Percentiles rank a stretch among this genome's conserved stretches.
These are phyloP conservation scores for Apogon hyalosoma DNA, from an alignment of 2,797 vertebrate genomes.

Conservation along the genomic window DNA sequence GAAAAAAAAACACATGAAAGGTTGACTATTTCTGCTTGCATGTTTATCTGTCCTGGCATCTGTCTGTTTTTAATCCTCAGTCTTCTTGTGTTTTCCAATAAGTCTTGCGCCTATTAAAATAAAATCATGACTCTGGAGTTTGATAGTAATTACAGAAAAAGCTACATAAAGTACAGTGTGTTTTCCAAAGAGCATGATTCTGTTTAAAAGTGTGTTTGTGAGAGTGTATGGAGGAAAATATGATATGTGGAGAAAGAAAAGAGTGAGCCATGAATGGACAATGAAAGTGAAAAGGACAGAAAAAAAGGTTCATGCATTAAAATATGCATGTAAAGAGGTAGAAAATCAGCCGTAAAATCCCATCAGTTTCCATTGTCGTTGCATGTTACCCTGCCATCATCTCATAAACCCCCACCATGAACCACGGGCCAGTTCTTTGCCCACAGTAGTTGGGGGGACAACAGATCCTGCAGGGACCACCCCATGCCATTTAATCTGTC, in stretches of 20 bases:
- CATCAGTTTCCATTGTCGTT: constrained; percentile 55
- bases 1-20: too few species aligned
- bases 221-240: neutral
- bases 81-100: constrained; percentile 2
- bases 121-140: constrained; percentile 22
- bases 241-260: constrained; percentile 4
- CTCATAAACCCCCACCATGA: constrained; percentile 40
- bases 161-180: constrained; percentile 16
- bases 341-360: constrained; percentile 67
- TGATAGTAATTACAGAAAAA: constrained; percentile 12
- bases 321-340: constrained; percentile 35
- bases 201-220: constrained; percentile 35
- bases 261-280: constrained; percentile 17
- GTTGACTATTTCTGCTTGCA: constrained; percentile 1
- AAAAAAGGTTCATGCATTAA: constrained; percentile 41
- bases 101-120: constrained; percentile 11
- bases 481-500: constrained; percentile 82
- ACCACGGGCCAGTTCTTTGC: constrained; percentile 53
- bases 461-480: constrained; percentile 70
- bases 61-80: constrained; percentile 1
- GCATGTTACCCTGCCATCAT: constrained; percentile 40
- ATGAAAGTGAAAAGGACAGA: constrained; percentile 25
- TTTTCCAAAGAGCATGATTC: neutral
- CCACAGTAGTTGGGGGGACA: constrained; percentile 51
- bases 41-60: constrained; percentile 9